Conservation (phyloP, 2,888 invertebrate genomes). For the Stenotaenia linearis region DNA sequence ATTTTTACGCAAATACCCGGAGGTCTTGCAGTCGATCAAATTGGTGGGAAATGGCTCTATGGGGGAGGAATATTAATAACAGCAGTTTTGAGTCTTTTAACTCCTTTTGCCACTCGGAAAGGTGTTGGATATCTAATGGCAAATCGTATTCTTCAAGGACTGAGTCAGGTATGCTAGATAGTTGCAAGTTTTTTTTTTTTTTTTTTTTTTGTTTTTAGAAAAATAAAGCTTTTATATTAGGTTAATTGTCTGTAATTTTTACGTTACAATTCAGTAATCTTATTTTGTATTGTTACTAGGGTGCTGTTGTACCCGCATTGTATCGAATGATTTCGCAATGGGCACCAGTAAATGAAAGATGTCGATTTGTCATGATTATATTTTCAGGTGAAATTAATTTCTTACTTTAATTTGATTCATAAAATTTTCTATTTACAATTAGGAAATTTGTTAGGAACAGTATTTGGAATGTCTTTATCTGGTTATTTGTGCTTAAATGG, state of each 20-base stretch:
- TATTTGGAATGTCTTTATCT: constrained; percentile 74
- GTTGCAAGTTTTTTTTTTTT: too few relatives aligned
- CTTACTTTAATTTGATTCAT: constrained; percentile 38
- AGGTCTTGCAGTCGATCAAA: constrained; percentile 69
- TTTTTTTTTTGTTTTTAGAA: neutral
- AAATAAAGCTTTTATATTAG: too few relatives aligned
- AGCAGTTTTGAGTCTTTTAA: constrained; percentile 66
- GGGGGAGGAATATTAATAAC: constrained; percentile 70
- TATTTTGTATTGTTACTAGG: constrained; percentile 52
- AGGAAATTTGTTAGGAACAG: constrained; percentile 87
- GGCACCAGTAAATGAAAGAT: constrained; percentile 87
- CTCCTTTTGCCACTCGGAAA: constrained; percentile 61
- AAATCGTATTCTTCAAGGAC: constrained; percentile 72
- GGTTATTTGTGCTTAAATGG: constrained; percentile 84
- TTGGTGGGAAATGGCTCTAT: constrained; percentile 87
- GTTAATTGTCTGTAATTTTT: too few relatives aligned
- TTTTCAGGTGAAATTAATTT: too few relatives aligned
- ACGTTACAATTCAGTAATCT: too few relatives aligned
- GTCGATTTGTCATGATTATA: constrained; percentile 79
- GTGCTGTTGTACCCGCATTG: constrained; percentile 92
- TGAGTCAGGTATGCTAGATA: constrained; percentile 64
- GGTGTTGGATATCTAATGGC: constrained; percentile 54
- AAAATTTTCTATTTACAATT: constrained; percentile 44
- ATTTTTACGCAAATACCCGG: constrained; percentile 71
- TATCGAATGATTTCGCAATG: constrained; percentile 86